A percentile compares a stretch with the other conserved stretches of the same genome.
phyloP scores from a whole-genome alignment of 2,113 vertebrate genomes.

The Melanostigma gelatinosum region DNA sequence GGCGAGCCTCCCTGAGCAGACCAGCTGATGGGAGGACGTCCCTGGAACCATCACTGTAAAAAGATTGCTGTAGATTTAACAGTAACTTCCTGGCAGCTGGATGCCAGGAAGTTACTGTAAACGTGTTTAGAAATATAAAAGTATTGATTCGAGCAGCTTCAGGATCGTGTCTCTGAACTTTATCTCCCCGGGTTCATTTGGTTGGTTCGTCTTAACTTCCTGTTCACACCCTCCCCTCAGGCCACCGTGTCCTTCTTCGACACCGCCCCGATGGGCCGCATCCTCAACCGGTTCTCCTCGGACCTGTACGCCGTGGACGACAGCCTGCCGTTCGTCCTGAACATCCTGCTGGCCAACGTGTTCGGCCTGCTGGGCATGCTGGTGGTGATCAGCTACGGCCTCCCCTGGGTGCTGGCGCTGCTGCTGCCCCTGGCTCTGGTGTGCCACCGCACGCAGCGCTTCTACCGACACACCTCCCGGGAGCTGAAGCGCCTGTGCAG shows the following conservation, averaged over 20 bases:
- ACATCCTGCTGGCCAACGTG: conserved; percentile 90
- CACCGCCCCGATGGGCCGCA: conserved; percentile 88
- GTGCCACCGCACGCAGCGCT: conserved; percentile 88
- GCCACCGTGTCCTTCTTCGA: conserved; percentile 93
- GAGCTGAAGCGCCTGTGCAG: conserved; percentile 94
- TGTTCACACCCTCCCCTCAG: conserved; percentile 66
- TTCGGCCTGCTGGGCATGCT: conserved; percentile 89
- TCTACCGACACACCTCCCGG: conserved; percentile 89
- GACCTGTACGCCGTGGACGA: conserved; percentile 92
- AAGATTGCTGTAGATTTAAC: not conserved
- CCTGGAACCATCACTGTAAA: too few species aligned
- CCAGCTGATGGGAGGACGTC: too few species aligned
- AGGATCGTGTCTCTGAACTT: too few species aligned
- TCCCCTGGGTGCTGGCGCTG: conserved; percentile 91
- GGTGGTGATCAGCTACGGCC: conserved; percentile 87
- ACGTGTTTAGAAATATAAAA: too few species aligned
- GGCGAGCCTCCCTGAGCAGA: not conserved
- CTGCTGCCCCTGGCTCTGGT: conserved; percentile 86
- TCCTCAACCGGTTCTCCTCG: conserved; percentile 97
- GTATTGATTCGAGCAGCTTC: too few species aligned
- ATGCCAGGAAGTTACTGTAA: too few species aligned
- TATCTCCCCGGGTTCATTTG: not conserved
- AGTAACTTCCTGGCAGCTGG: too few species aligned
- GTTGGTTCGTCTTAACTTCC: not conserved
- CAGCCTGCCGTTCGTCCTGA: conserved; percentile 92